Evolutionary conservation across 1,140 invertebrate genomes (phyloP), one percentile per base, ranked within the genome.

Genomic region (Adoxophyes honmai): DNA sequence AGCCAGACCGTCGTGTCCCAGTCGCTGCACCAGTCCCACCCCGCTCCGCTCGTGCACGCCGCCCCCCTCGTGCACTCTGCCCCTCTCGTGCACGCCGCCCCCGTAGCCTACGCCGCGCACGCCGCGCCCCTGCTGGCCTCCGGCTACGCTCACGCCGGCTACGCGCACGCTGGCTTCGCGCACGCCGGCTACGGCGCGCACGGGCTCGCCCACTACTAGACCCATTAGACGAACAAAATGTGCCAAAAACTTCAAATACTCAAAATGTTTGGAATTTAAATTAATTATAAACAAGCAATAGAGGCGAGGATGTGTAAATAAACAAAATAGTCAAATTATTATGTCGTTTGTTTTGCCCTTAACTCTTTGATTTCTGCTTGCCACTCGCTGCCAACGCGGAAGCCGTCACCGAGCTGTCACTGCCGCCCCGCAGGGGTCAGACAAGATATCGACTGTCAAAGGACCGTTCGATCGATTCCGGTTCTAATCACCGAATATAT

Each of bases 281-380:
- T 82, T 82, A 83, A 78, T 75, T 73, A 73, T 68, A 75, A 21
- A 57, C 48, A 59, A 53, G 73, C 69, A 74, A 78, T 60, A 70
- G 70, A 80, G 76, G 85, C 80, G 82, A 88, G 85, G 82, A 88
- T 85, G 82, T 82, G 85, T 85, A 77, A 88, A 86, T 86, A 88
- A 86, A 88, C 81, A 80, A 76, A 81, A 81, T 78, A 75, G 74
- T 84, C 13, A 36, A 16, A 37, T 10, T 8, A 1, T 11, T 13
- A 13, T 37, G 52, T 7, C 13, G 34, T 53, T 53, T 53, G 9
- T 16, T 37, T 14, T 34, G n/a, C 10, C 34, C 33, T 16, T 2
- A 3, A 13, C 14, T 0, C 34, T n/a, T 28, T 6, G 2, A 3
- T 3, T 28, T 28, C 3, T 35, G 8, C 14, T 16, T 44, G n/a